phyloP scores from a whole-genome alignment of 2,888 invertebrate species.

The Pristionchus maxplancki region DNA sequence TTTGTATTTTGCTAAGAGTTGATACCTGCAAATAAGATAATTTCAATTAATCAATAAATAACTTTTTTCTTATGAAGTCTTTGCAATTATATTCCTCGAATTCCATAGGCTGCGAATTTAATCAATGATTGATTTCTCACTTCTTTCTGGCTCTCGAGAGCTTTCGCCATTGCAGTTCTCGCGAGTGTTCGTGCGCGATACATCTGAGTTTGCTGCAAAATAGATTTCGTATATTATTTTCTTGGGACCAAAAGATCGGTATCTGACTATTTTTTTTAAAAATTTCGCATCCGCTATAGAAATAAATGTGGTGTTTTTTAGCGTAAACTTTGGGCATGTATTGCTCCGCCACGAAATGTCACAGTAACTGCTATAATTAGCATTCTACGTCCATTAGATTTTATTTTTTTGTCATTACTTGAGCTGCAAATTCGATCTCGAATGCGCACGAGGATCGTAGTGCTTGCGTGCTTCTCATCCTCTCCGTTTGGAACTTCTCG shows the following conservation, averaged over 20 bases:
- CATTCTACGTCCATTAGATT: not conserved
- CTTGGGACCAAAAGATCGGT: too few relatives aligned
- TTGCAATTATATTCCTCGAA: not conserved
- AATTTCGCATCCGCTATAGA: too few relatives aligned
- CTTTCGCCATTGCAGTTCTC: slow-evolving; percentile 17
- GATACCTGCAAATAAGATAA: not conserved
- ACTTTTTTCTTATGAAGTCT: too few relatives aligned
- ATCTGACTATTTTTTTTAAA: too few relatives aligned
- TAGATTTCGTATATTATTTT: not conserved
- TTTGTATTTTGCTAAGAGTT: not conserved
- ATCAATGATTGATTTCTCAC: not conserved
- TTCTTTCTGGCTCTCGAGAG: not conserved
- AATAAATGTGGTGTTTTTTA: too few relatives aligned
- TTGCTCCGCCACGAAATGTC: too few relatives aligned
- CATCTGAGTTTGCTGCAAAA: slow-evolving; percentile 17
- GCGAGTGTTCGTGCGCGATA: slow-evolving; percentile 21
- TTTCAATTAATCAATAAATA: too few relatives aligned
- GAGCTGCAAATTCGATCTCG: not conserved
- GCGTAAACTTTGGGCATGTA: too few relatives aligned
- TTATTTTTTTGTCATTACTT: too few relatives aligned
- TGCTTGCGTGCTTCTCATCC: not conserved
- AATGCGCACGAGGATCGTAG: not conserved
- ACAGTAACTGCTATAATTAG: too few relatives aligned
- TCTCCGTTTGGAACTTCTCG: not conserved
- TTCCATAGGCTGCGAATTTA: too few relatives aligned